Conservation (phyloP, 2,797 vertebrate species). For the Eleutherodactylus coqui region DNA sequence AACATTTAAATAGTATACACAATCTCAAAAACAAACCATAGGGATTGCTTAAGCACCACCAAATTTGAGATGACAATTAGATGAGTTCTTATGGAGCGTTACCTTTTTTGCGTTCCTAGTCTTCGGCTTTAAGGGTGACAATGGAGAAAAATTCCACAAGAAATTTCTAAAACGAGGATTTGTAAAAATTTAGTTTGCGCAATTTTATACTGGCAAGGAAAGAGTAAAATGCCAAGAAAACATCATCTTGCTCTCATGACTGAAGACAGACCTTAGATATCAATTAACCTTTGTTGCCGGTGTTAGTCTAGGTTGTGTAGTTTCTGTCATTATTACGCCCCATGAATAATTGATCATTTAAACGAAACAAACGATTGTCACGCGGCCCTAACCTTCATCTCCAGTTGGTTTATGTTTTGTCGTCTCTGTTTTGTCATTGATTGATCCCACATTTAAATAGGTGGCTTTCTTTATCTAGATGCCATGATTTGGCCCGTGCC, state of each 20-base stretch:
- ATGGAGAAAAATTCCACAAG: not conserved
- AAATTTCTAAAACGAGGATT: not conserved
- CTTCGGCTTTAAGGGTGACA: not conserved
- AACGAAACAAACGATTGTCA: conserved; percentile 65
- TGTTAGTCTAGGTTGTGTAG: conserved; percentile 65
- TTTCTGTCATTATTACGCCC: conserved; percentile 67
- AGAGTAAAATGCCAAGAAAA: conserved; percentile 64
- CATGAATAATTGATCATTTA: conserved; percentile 75
- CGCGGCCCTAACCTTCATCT: conserved; percentile 57
- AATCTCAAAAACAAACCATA: too few species aligned
- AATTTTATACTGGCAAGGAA: not conserved
- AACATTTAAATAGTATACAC: not conserved
- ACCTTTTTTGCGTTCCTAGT: not conserved
- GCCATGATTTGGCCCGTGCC: not conserved
- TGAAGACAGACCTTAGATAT: conserved; percentile 67
- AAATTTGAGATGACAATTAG: not conserved
- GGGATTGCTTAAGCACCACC: not conserved
- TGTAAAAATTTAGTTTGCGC: not conserved
- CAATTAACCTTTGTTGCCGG: conserved; percentile 73
- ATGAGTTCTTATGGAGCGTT: not conserved
- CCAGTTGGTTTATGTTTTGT: conserved; percentile 41
- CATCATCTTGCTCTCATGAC: conserved; percentile 65
- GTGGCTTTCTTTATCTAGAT: conserved; percentile 31
- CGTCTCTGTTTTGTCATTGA: conserved; percentile 56
- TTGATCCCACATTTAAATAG: conserved; percentile 56